A percentile compares a stretch with the other conserved stretches of the same genome.
Conservation (phyloP, 2,888 invertebrate genomes). For the Shargacucullia verbasci region DNA sequence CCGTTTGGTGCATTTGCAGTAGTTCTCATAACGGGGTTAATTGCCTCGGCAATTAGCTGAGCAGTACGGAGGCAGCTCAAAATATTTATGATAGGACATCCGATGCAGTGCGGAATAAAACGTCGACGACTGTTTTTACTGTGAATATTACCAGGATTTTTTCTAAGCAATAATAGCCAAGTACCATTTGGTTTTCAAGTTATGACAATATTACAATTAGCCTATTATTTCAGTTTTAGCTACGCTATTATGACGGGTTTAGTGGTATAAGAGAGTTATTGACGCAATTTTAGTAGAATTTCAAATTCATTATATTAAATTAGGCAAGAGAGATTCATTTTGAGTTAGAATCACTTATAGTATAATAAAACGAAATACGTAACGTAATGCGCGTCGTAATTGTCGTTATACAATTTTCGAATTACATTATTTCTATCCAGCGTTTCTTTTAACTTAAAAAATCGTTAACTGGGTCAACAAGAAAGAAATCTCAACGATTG, state of each 20-base stretch:
- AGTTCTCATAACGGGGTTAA: conserved; percentile 70
- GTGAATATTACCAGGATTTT: conserved; percentile 6
- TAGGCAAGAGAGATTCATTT: conserved; percentile 13
- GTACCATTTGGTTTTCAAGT: conserved; percentile 3
- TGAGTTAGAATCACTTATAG: conserved; percentile 10
- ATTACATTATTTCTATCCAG: too few relatives aligned
- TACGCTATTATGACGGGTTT: conserved; percentile 12
- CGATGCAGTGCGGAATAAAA: conserved; percentile 39
- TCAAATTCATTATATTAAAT: conserved; percentile 31
- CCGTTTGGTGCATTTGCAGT: conserved; percentile 63
- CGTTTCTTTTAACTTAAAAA: too few relatives aligned
- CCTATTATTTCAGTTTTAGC: conserved; percentile 35
- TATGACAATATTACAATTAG: conserved; percentile 23
- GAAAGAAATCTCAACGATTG: too few relatives aligned
- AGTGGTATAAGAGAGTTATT: conserved; percentile 3
- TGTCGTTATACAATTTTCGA: background rate
- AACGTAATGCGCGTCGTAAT: conserved; percentile 4
- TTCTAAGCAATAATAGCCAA: conserved; percentile 4
- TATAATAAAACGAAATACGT: conserved; percentile 1
- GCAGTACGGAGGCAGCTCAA: conserved; percentile 62
- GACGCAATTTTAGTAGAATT: conserved; percentile 31
- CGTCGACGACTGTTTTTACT: conserved; percentile 13
- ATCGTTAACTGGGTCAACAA: too few relatives aligned
- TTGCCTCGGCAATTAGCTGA: conserved; percentile 74
- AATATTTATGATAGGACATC: conserved; percentile 65